Conservation (phyloP, 53 echinoderm and acorn worm species). For the Holothuria leucospilota region DNA sequence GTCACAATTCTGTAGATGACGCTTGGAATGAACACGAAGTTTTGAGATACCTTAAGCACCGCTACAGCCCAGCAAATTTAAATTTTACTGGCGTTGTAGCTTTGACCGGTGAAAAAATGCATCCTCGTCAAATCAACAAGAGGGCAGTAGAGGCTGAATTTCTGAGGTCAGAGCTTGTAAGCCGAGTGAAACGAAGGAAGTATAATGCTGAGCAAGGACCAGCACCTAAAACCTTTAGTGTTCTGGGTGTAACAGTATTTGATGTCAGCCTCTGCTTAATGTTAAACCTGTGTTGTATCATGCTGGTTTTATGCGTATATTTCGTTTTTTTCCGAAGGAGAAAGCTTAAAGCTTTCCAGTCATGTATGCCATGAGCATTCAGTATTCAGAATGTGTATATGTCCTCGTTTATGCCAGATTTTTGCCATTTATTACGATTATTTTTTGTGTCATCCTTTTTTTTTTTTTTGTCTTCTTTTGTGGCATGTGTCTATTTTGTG, state of each 20-base stretch:
- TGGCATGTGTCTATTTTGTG: too few relatives aligned
- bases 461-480: too few relatives aligned
- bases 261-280: conserved; percentile 92
- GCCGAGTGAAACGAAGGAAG: conserved; percentile 1
- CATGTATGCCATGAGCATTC: conserved; percentile 19
- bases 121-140: background rate
- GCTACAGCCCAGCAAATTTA: conserved; percentile 71
- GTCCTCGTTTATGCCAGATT: background rate
- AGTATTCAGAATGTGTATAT: background rate
- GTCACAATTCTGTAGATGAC: conserved; percentile 48
- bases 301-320: conserved; percentile 73
- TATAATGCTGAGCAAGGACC: background rate
- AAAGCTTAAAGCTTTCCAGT: conserved; percentile 48
- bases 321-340: conserved; percentile 80
- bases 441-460: background rate
- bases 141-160: background rate
- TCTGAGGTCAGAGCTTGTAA: background rate
- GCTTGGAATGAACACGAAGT: conserved; percentile 75
- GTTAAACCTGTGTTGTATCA: conserved; percentile 72
- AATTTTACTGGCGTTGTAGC: conserved; percentile 38
- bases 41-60: conserved; percentile 73
- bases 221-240: conserved; percentile 15
- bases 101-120: background rate
- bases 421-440: background rate
- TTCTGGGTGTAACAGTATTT: conserved; percentile 68